Conservation (phyloP, 2,113 vertebrate genomes). For the Delphinapterus leucas region DNA sequence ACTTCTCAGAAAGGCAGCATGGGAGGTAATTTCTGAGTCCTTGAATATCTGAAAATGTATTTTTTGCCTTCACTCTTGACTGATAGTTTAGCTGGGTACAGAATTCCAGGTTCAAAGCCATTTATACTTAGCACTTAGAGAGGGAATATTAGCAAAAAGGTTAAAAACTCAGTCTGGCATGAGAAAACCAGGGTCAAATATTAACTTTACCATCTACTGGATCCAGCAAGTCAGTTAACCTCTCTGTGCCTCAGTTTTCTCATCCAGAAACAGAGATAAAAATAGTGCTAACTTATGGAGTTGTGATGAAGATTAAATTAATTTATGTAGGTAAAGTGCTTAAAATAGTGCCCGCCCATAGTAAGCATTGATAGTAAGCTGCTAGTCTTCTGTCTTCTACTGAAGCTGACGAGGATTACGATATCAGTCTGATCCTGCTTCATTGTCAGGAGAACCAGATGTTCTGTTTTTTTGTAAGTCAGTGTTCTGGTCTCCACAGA, state of each 20-base stretch:
- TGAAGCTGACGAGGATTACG: background rate
- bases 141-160: background rate
- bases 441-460: background rate
- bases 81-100: background rate
- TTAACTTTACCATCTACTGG: background rate
- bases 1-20: background rate
- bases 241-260: background rate
- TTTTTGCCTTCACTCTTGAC: background rate
- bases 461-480: background rate
- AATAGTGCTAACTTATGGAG: background rate
- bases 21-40: background rate
- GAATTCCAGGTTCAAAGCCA: background rate
- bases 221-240: background rate
- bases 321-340: background rate
- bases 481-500: background rate
- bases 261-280: background rate
- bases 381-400: background rate
- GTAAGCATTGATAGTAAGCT: background rate
- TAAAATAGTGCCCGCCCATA: background rate
- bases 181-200: background rate
- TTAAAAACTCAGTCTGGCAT: background rate
- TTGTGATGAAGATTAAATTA: background rate
- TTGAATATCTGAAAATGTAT: background rate
- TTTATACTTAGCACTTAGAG: background rate
- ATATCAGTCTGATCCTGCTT: background rate